Evolutionary conservation across 2,797 vertebrate genomes (phyloP).

Genomic region (Megalops cyprinoides): DNA sequence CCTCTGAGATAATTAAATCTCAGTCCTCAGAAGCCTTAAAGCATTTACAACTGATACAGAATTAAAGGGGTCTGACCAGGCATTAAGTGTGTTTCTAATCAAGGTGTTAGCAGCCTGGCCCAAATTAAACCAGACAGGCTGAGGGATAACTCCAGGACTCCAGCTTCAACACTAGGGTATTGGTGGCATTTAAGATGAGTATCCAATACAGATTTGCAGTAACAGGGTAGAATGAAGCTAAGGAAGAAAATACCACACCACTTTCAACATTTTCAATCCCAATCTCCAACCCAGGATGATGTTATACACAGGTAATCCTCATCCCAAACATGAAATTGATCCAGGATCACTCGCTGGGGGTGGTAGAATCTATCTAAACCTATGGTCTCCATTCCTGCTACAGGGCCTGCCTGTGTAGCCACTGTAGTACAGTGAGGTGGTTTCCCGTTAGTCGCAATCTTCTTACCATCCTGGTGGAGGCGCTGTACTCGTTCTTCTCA

Average conservation of each 20-base stretch:
- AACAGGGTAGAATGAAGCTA: no score
- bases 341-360: neutral
- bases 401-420: neutral
- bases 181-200: no score
- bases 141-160: no score
- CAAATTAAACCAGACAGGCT: conserved; percentile 5
- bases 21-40: no score
- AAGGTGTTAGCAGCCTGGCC: conserved; percentile 15
- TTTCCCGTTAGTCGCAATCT: neutral
- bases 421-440: neutral
- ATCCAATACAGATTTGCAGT: no score
- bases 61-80: neutral
- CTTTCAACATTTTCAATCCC: no score
- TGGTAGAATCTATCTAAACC: neutral
- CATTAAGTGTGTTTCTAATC: conserved; percentile 17
- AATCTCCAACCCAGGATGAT: no score
- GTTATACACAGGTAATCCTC: no score
- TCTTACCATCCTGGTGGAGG: conserved; percentile 88
- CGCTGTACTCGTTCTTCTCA: conserved; percentile 86
- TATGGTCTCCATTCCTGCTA: neutral
- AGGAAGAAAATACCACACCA: no score
- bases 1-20: no score
- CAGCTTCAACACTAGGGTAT: no score
- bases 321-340: no score
- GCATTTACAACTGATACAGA: neutral